Base-by-base conservation (phyloP, 2,888 invertebrate species). In the Orthonychiurus folsomi region DNA sequence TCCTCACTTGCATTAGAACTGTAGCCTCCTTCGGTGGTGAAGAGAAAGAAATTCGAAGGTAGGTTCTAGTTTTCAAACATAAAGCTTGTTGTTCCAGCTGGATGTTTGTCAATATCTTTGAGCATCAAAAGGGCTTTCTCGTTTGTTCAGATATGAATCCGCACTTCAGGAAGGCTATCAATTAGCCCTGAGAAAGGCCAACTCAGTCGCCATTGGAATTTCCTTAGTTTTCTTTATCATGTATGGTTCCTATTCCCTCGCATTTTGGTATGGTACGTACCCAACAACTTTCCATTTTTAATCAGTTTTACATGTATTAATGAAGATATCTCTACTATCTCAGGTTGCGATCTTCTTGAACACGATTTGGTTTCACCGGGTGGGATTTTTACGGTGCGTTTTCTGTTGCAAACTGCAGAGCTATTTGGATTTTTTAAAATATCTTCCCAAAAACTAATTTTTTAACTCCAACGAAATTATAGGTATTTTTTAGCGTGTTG, bases 211-310 rank as follows among this genome's bases (percentile, higher is more conserved):
- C 23, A 64, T 75, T 1, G 74, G 75, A 3, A 66, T 79, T 12
- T 77, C 75, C 2, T 66, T 75, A 25, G 76, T 77, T 1, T 75
- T 75, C 63, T 76, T 77, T 74, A 63, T 76, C 21, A 73, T 79
- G 60, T 76, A 79, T 23, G 80, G 77, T 70, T 75, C 78, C 9
- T 80, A 81, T 71, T 78, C 79, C 23, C 71, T 81, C 15, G 79
- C 80, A 2, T 81, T 82, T 72, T 81, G 80, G 78, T 81, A 79
- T 70, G 81, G n/a, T n/a, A n/a, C n/a, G n/a, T n/a, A n/a, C n/a
- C n/a, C n/a, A n/a, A n/a, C n/a, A n/a, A n/a, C n/a, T n/a, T n/a
- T n/a, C n/a, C n/a, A n/a, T n/a, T n/a, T n/a, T n/a, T n/a, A n/a
- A n/a, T n/a, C n/a, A n/a, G n/a, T n/a, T n/a, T n/a, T n/a, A n/a